phyloP scores from a whole-genome alignment of 1,140 invertebrate species.

The Drosophila albomicans region DNA sequence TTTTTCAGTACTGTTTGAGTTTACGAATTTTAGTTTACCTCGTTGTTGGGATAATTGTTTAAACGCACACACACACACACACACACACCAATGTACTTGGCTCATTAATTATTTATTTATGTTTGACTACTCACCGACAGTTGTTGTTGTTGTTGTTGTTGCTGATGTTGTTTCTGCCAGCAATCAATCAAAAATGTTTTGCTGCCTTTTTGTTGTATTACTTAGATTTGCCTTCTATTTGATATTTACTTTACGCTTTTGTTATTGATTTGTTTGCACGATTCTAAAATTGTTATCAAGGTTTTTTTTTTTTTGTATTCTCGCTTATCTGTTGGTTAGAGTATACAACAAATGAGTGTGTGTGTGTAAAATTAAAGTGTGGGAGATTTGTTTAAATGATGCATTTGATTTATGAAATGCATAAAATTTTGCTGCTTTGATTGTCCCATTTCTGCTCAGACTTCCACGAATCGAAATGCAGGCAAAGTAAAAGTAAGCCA shows the following conservation, averaged over 20 bases:
- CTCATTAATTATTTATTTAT: constrained; percentile 77
- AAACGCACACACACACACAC: constrained; percentile 1
- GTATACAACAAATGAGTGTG: background rate
- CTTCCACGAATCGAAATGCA: constrained; percentile 23
- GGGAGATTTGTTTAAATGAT: constrained; percentile 23
- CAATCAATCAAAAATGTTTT: constrained; percentile 75
- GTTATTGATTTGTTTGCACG: constrained; percentile 34
- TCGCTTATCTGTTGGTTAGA: constrained; percentile 29
- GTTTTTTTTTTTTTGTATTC: constrained; percentile 30
- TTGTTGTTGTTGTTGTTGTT: constrained; percentile 10
- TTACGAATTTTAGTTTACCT: background rate
- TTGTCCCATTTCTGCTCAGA: constrained; percentile 19
- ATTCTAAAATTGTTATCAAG: constrained; percentile 22
- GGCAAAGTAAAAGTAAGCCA: constrained; percentile 10
- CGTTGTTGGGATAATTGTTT: constrained; percentile 57
- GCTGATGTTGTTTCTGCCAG: constrained; percentile 37
- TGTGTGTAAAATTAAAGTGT: background rate
- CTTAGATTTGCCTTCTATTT: constrained; percentile 39
- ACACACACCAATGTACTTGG: constrained; percentile 16
- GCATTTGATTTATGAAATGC: constrained; percentile 27
- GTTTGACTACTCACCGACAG: constrained; percentile 68
- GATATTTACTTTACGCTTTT: constrained; percentile 18
- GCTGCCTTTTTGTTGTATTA: constrained; percentile 30
- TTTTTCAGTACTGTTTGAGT: background rate
- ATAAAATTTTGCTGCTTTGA: constrained; percentile 9